Evolutionary conservation across 2,888 invertebrate species (phyloP).

Genomic region (Alviniconcha strummeri): DNA sequence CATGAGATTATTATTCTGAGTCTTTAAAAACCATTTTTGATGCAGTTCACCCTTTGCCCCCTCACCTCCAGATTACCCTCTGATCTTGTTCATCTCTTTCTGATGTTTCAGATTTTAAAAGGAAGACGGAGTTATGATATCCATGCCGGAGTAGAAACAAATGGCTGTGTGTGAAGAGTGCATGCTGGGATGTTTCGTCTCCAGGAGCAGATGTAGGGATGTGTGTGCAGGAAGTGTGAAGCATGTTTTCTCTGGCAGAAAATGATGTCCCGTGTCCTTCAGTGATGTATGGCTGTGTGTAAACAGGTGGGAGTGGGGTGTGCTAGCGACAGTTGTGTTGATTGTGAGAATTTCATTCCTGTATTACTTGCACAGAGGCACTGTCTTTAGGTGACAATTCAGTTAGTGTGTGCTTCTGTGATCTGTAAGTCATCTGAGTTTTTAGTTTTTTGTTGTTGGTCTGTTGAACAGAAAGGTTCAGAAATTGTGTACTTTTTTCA

Average conservation of each 20-base stretch:
- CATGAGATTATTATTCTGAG: background rate
- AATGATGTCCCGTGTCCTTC: background rate
- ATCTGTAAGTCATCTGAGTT: too few relatives aligned
- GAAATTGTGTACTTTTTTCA: too few relatives aligned
- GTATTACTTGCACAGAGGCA: too few relatives aligned
- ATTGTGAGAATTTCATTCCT: too few relatives aligned
- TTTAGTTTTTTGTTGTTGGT: too few relatives aligned
- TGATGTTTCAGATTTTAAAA: constrained; percentile 28
- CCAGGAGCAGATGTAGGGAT: background rate
- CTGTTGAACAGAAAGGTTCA: too few relatives aligned
- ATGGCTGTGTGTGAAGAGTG: background rate
- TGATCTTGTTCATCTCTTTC: background rate
- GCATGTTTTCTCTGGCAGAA: background rate
- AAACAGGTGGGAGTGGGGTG: background rate
- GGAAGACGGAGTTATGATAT: constrained; percentile 34
- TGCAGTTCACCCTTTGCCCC: too few relatives aligned
- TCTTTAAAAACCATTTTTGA: background rate
- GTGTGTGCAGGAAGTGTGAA: background rate
- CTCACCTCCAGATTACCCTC: too few relatives aligned
- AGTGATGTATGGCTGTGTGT: background rate
- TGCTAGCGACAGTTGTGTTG: too few relatives aligned
- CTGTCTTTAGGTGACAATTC: too few relatives aligned
- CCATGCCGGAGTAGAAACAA: background rate
- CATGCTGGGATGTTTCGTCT: background rate
- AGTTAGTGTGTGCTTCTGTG: too few relatives aligned